phyloP scores from a whole-genome alignment of 2,888 invertebrate species.

The Noctua janthe region DNA sequence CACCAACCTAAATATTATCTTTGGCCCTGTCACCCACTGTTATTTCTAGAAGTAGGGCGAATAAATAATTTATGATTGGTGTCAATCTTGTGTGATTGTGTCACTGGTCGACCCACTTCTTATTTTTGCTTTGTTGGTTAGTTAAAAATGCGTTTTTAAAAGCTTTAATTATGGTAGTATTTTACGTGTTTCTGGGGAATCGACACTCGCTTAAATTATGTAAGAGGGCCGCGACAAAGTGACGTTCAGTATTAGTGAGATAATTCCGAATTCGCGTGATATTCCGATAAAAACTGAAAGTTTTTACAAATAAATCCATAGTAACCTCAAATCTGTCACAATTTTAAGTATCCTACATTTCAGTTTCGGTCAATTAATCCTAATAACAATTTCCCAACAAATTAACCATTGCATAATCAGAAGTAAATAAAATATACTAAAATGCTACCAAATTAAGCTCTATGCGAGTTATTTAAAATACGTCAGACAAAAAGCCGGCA shows the following conservation, averaged over 20 bases:
- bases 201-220: neutral
- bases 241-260: neutral
- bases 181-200: neutral
- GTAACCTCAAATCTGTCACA: neutral
- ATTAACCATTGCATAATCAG: neutral
- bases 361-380: neutral
- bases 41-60: slow-evolving; percentile 47
- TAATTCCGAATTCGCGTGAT: neutral
- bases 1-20: slow-evolving; percentile 41
- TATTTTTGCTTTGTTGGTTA: slow-evolving; percentile 19
- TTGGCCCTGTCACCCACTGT: slow-evolving; percentile 43
- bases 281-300: no score
- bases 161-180: neutral
- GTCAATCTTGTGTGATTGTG: slow-evolving; percentile 56
- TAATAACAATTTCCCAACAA: neutral
- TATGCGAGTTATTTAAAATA: slow-evolving; percentile 16
- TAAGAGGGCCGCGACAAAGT: neutral
- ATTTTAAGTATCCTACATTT: neutral
- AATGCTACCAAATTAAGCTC: neutral
- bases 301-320: neutral
- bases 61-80: slow-evolving; percentile 45
- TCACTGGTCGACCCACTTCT: slow-evolving; percentile 42
- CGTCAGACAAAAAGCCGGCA: slow-evolving; percentile 14
- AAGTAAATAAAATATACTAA: neutral
- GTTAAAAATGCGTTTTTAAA: slow-evolving; percentile 6